Evolutionary conservation across 2,888 invertebrate species (phyloP).

Genomic region (Hetaerina titia): DNA sequence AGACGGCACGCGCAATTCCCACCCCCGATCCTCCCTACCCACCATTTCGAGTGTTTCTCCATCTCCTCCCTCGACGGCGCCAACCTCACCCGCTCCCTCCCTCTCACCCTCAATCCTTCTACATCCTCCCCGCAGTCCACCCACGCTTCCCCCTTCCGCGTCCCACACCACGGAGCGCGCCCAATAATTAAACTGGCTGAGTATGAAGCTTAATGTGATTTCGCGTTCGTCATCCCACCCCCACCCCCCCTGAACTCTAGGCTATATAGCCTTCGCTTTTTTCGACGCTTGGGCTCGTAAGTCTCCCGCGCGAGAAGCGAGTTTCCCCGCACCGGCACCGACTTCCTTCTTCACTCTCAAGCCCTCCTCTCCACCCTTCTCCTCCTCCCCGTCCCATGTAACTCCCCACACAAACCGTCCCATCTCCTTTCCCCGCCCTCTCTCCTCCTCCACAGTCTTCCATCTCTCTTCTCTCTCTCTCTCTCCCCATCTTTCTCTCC

Average conservation of each 20-base stretch:
- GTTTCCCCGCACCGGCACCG: not conserved
- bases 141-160: not conserved
- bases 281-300: not conserved
- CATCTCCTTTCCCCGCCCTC: not conserved
- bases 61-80: conserved; percentile 34
- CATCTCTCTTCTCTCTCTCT: not conserved
- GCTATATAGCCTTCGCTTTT: not conserved
- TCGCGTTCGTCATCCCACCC: conserved; percentile 23
- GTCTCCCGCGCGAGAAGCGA: not conserved
- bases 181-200: conserved; percentile 56
- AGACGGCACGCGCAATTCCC: not conserved
- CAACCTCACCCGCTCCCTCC: not conserved
- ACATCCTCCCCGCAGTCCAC: not conserved
- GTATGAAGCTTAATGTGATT: conserved; percentile 58
- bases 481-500: not conserved
- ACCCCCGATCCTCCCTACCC: not conserved
- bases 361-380: not conserved
- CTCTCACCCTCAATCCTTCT: not conserved
- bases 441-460: not conserved
- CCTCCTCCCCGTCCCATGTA: not conserved
- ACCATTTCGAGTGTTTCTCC: not conserved
- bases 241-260: not conserved
- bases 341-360: not conserved
- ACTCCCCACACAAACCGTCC: not conserved
- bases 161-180: conserved; percentile 20